These are phyloP conservation scores for Emys orbicularis DNA, from an alignment of 2,797 vertebrate species.

Conservation along the genomic window DNA sequence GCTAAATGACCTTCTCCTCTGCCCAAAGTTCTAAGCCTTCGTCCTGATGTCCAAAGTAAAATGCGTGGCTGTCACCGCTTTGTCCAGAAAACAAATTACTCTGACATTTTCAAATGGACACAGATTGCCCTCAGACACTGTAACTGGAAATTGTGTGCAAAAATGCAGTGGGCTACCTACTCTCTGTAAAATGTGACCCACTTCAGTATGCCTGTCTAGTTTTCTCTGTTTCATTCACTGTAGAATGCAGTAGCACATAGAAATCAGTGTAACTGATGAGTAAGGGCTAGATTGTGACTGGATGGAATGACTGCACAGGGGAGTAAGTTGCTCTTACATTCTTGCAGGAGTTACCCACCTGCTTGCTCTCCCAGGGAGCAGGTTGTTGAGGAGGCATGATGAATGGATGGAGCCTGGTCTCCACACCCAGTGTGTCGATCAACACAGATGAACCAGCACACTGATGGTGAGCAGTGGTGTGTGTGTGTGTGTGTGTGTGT, in stretches of 20 bases:
- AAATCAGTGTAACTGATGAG: accelerated
- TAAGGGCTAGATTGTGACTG: not conserved
- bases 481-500: too few species aligned
- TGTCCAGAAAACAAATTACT: slow-evolving; percentile 59
- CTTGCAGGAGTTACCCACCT: not conserved
- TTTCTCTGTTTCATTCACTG: accelerated
- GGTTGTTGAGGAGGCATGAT: too few species aligned
- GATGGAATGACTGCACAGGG: not conserved
- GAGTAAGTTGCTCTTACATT: accelerated
- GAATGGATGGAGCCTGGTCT: too few species aligned
- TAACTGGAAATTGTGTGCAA: slow-evolving; percentile 42
- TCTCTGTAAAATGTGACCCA: not conserved
- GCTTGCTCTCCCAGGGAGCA: too few species aligned
- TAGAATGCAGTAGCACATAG: not conserved
- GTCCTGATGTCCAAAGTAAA: slow-evolving; percentile 58
- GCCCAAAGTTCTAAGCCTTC: slow-evolving; percentile 36
- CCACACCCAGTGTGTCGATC: too few species aligned
- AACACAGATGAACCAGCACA: too few species aligned
- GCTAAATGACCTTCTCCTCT: slow-evolving; percentile 65
- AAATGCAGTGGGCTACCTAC: slow-evolving; percentile 45
- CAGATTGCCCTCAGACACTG: slow-evolving; percentile 47
- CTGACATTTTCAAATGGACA: slow-evolving; percentile 59
- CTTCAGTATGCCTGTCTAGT: not conserved
- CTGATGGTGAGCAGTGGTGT: too few species aligned
- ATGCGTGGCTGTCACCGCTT: not conserved